Evolutionary conservation across 2,888 invertebrate species (phyloP).

Genomic region (Morpho helenor): DNA sequence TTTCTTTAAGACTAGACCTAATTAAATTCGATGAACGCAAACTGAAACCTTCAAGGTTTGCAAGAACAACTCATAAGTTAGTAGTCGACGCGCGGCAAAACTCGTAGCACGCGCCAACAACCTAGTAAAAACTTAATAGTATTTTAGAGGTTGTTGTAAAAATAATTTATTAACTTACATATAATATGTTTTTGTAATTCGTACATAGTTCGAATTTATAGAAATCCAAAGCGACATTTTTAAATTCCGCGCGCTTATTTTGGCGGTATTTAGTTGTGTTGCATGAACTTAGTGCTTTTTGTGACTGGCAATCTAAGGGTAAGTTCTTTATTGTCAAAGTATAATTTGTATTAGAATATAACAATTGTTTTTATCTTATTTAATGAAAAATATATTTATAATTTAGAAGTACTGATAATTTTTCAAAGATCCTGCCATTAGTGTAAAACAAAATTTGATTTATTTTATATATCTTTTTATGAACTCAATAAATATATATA

Average conservation of each 20-base stretch:
- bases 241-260: slow-evolving; percentile 46
- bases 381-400: too few relatives aligned
- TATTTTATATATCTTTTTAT: too few relatives aligned
- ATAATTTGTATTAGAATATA: too few relatives aligned
- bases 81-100: slow-evolving; percentile 53
- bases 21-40: slow-evolving; percentile 41
- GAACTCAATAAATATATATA: too few relatives aligned
- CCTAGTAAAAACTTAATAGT: slow-evolving; percentile 44
- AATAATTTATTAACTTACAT: slow-evolving; percentile 24
- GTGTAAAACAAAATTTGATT: too few relatives aligned
- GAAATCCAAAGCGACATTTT: slow-evolving; percentile 37
- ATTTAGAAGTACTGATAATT: too few relatives aligned
- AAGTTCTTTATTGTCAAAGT: slow-evolving; percentile 23
- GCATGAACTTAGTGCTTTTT: slow-evolving; percentile 36
- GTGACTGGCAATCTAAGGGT: slow-evolving; percentile 39
- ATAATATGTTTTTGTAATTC: slow-evolving; percentile 21
- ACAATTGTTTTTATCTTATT: too few relatives aligned
- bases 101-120: slow-evolving; percentile 66
- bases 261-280: slow-evolving; percentile 50
- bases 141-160: slow-evolving; percentile 59
- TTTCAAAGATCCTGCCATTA: too few relatives aligned
- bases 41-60: slow-evolving; percentile 68
- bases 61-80: slow-evolving; percentile 39
- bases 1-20: slow-evolving; percentile 29
- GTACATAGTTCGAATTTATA: slow-evolving; percentile 14